Base-by-base conservation (phyloP, 1,140 invertebrate genomes). In the Drosophila tani region DNA sequence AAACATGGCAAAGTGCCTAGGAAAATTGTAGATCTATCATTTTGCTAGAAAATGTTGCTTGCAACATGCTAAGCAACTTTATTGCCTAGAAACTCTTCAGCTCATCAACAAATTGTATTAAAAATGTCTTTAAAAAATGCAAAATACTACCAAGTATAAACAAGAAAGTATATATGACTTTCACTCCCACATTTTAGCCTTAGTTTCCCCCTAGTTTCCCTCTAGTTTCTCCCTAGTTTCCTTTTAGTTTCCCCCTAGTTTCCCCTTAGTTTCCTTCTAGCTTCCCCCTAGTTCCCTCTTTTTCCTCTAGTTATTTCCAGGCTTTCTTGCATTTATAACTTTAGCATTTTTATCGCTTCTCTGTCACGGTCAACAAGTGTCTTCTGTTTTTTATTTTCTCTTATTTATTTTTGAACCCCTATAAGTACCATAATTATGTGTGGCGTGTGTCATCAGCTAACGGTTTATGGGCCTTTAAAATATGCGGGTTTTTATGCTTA, bases 371-470 rank as follows among this genome's bases (percentile, higher is more conserved):
- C 45, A 9, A 5, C 27, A 51, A 12, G 9, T 17, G 6, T 66
- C 19, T 63, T 9, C 58, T 12, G 14, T 27, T n/a, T 4, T 17
- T 38, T 63, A 19, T 27, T n/a, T 3, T 41, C 11, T 9, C 49
- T 2, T 8, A 35, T 15, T 21, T n/a, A 6, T 38, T 55, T 21
- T 21, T 38, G 17, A 5, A 17, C 65, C 60, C 45, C 35, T 27
- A 68, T 68, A 29, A 47, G 35, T 53, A 56, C 47, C 46, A 59
- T 63, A 74, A 19, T 21, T 32, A 80, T 60, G 80, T 79, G 68
- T 77, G 40, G 15, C 75, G 75, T 83, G 81, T 82, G 75, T 82
- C 81, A 78, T 75, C 68, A 67, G 64, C 45, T 78, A 85, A 85
- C 65, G 69, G 82, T 85, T 24, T 40, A n/a, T 7, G 15, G 9